phyloP scores from a whole-genome alignment of 2,888 invertebrate species.

The Ophion ventricosus region DNA sequence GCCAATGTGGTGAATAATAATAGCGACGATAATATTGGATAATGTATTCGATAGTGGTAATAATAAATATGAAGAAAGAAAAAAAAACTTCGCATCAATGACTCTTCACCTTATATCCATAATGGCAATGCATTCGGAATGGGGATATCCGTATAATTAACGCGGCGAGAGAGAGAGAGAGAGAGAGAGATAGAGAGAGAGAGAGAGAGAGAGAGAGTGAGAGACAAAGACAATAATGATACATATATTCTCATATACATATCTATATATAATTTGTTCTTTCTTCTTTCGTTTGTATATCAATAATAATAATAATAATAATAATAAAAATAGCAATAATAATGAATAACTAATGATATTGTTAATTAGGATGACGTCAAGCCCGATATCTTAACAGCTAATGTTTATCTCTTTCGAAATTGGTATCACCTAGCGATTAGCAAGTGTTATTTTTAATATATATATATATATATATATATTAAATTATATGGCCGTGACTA shows the following conservation, averaged over 20 bases:
- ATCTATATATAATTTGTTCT: slow-evolving; percentile 56
- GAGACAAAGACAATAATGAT: slow-evolving; percentile 60
- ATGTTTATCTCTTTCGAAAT: slow-evolving; percentile 50
- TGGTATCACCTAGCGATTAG: slow-evolving; percentile 64
- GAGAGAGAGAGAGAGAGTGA: too few relatives aligned
- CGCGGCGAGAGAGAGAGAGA: slow-evolving; percentile 61
- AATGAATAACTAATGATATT: slow-evolving; percentile 64
- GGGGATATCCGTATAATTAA: slow-evolving; percentile 53
- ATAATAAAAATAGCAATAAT: slow-evolving; percentile 64
- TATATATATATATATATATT: too few relatives aligned
- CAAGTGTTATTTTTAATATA: slow-evolving; percentile 48
- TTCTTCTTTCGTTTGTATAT: slow-evolving; percentile 36
- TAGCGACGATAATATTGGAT: slow-evolving; percentile 68
- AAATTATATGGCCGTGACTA: slow-evolving; percentile 81
- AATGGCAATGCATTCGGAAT: slow-evolving; percentile 60
- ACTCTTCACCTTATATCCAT: slow-evolving; percentile 54
- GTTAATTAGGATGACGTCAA: slow-evolving; percentile 72
- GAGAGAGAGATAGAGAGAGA: too few relatives aligned
- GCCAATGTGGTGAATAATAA: slow-evolving; percentile 69
- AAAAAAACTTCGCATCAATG: slow-evolving; percentile 59
- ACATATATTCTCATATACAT: slow-evolving; percentile 53
- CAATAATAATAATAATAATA: slow-evolving; percentile 65
- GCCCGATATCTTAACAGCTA: slow-evolving; percentile 65
- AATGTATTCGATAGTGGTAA: slow-evolving; percentile 65
- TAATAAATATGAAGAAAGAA: slow-evolving; percentile 63